phyloP scores from a whole-genome alignment of 2,888 invertebrate genomes.

The Athalia circularis region DNA sequence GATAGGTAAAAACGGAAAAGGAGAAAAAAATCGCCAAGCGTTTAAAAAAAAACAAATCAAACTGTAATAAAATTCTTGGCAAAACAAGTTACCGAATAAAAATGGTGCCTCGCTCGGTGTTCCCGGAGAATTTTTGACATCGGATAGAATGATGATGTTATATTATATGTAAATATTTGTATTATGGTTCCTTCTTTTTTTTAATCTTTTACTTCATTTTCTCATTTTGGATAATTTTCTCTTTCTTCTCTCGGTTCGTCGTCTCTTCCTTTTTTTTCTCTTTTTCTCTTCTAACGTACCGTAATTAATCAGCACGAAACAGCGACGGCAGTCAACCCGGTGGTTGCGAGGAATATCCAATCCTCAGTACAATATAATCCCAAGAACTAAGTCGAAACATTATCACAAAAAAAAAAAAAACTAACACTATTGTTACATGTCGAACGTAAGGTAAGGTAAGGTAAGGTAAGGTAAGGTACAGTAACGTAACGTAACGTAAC shows the following conservation, averaged over 20 bases:
- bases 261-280: background rate
- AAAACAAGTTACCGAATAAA: slow-evolving; percentile 39
- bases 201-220: slow-evolving; percentile 1
- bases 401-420: slow-evolving; percentile 31
- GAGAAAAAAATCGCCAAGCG: background rate
- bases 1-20: background rate
- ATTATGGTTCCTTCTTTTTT: background rate
- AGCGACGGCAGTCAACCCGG: slow-evolving; percentile 49
- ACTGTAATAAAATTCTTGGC: slow-evolving; percentile 10
- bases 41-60: background rate
- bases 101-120: slow-evolving; percentile 30
- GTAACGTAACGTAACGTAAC: background rate
- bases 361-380: slow-evolving; percentile 53
- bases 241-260: background rate
- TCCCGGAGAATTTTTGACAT: background rate
- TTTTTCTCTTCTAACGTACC: slow-evolving; percentile 19
- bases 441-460: background rate
- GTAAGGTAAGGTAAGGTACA: background rate
- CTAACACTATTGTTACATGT: slow-evolving; percentile 7
- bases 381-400: slow-evolving; percentile 52
- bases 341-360: slow-evolving; percentile 49
- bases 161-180: background rate
- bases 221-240: background rate
- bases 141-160: background rate
- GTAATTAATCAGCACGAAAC: slow-evolving; percentile 39